Conservation (phyloP, 2,113 vertebrate species). For the Heterocephalus glaber region DNA sequence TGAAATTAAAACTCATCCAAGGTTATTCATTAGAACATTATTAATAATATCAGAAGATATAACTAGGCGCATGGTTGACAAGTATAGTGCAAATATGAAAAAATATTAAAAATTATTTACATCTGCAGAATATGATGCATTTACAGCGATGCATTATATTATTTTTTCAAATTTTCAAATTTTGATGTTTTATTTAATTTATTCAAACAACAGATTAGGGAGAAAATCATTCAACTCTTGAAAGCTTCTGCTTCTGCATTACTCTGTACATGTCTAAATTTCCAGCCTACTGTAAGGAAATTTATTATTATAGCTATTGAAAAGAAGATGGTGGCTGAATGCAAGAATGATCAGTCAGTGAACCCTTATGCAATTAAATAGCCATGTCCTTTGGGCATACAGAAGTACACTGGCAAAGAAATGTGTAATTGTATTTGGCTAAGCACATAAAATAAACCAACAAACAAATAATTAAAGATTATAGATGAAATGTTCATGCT, state of each 20-base stretch:
- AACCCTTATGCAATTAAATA: background rate
- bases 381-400: background rate
- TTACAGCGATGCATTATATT: background rate
- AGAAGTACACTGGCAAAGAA: background rate
- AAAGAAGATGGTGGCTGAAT: background rate
- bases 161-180: background rate
- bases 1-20: background rate
- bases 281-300: background rate
- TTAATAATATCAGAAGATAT: background rate
- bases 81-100: background rate
- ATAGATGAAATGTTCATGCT: background rate
- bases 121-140: background rate
- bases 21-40: background rate
- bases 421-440: background rate
- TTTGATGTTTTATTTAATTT: constrained; percentile 10
- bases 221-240: background rate
- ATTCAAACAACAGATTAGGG: background rate
- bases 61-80: background rate
- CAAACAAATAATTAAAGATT: background rate
- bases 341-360: background rate
- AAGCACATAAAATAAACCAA: background rate
- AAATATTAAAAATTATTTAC: background rate
- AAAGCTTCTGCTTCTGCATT: background rate
- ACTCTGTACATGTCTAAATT: background rate
- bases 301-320: background rate